These are phyloP conservation scores for Panorpa germanica DNA, from an alignment of 2,888 invertebrate genomes.

Conservation along the genomic window DNA sequence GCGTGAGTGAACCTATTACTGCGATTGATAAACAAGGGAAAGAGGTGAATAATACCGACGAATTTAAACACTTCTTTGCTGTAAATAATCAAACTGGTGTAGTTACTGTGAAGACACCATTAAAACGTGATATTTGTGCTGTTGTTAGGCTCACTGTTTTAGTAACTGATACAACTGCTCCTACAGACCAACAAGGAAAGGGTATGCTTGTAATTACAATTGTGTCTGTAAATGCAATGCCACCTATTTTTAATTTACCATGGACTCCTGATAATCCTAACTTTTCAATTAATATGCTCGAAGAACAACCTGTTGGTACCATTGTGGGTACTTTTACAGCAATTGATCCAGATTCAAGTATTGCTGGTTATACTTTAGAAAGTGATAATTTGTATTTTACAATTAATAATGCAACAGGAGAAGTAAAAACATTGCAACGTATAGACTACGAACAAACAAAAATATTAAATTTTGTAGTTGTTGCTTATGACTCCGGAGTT, in stretches of 20 bases:
- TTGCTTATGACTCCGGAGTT: constrained; percentile 72
- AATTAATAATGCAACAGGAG: constrained; percentile 64
- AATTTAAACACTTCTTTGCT: constrained; percentile 41
- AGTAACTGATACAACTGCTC: constrained; percentile 67
- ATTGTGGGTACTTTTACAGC: constrained; percentile 59
- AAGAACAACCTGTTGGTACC: constrained; percentile 68
- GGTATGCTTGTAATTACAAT: constrained; percentile 44
- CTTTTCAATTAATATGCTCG: constrained; percentile 47
- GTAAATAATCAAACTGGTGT: constrained; percentile 38
- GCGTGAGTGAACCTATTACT: constrained; percentile 47
- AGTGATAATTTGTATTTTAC: constrained; percentile 58
- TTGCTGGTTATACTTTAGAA: constrained; percentile 43
- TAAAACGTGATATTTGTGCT: constrained; percentile 23
- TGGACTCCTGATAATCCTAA: constrained; percentile 47
- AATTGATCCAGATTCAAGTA: constrained; percentile 65
- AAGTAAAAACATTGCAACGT: constrained; percentile 36
- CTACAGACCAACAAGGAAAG: constrained; percentile 55
- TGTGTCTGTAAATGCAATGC: constrained; percentile 48
- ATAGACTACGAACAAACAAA: constrained; percentile 73
- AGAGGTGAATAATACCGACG: constrained; percentile 32
- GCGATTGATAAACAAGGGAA: constrained; percentile 73
- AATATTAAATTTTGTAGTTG: constrained; percentile 55
- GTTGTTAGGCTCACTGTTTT: constrained; percentile 57
- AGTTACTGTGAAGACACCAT: constrained; percentile 21
- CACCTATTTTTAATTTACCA: constrained; percentile 50